These are phyloP conservation scores for Stegostoma tigrinum DNA, from an alignment of 2,113 vertebrate genomes.

Conservation along the genomic window DNA sequence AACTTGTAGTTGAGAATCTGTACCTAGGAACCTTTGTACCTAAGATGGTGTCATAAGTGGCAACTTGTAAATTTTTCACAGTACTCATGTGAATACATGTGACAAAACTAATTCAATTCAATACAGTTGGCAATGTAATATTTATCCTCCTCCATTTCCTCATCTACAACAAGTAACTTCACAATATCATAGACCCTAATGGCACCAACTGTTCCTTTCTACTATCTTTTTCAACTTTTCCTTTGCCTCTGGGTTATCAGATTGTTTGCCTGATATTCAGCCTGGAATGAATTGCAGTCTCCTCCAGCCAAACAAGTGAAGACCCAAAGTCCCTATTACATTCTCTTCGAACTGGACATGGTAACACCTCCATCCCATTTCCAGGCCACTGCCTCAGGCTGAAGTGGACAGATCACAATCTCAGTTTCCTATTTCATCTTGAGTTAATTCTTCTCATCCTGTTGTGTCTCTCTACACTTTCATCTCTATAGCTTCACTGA, in stretches of 20 bases:
- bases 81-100: too few relatives aligned
- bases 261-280: background rate
- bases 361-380: background rate
- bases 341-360: background rate
- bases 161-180: background rate
- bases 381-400: background rate
- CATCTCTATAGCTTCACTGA: background rate
- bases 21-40: too few relatives aligned
- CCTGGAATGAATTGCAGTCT: background rate
- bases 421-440: background rate
- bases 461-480: background rate
- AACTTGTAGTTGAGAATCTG: too few relatives aligned
- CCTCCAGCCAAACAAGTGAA: background rate
- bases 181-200: background rate
- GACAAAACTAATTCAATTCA: background rate
- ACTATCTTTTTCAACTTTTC: background rate
- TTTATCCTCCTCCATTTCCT: background rate
- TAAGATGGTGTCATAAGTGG: too few relatives aligned
- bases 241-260: background rate
- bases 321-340: background rate
- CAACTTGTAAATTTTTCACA: too few relatives aligned
- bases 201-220: background rate
- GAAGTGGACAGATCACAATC: background rate
- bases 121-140: background rate
- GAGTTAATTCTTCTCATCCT: background rate